Percentiles rank a stretch among this genome's conserved stretches.
Conservation (phyloP, 2,888 invertebrate species). For the Syrista parreyssii region DNA sequence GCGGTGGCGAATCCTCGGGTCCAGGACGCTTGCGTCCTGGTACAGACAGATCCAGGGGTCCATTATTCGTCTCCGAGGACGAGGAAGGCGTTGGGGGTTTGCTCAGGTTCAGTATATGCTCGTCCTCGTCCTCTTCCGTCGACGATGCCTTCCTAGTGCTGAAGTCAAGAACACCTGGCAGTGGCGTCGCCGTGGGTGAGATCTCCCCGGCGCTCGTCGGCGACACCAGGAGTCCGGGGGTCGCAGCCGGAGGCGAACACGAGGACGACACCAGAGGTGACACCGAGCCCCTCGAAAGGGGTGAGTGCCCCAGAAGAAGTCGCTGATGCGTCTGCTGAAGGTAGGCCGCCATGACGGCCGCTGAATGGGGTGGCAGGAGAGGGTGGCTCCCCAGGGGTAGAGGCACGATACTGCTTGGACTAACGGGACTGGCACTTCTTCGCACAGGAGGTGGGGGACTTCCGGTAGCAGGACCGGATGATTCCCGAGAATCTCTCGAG, state of each 20-base stretch:
- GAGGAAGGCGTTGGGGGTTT: constrained; percentile 73
- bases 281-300: constrained; percentile 69
- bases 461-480: constrained; percentile 75
- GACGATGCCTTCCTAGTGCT: constrained; percentile 76
- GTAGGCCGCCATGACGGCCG: constrained; percentile 83
- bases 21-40: constrained; percentile 79
- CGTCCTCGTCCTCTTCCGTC: constrained; percentile 70
- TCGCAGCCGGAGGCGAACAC: constrained; percentile 71
- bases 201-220: constrained; percentile 69
- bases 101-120: constrained; percentile 79
- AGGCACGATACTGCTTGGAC: constrained; percentile 76
- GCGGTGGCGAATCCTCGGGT: constrained; percentile 73
- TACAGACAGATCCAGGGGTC: constrained; percentile 85
- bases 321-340: constrained; percentile 80
- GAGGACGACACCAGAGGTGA: constrained; percentile 81
- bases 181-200: constrained; percentile 58
- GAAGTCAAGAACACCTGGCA: constrained; percentile 79
- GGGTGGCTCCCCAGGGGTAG: constrained; percentile 76
- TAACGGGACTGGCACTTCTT: constrained; percentile 70
- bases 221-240: constrained; percentile 70
- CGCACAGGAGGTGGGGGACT: constrained; percentile 74
- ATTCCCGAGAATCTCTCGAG: constrained; percentile 80
- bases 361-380: constrained; percentile 81
- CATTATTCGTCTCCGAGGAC: constrained; percentile 69
- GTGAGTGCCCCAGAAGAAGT: constrained; percentile 75